phyloP scores from a whole-genome alignment of 2,797 vertebrate genomes.

The Bovichtus variegatus region DNA sequence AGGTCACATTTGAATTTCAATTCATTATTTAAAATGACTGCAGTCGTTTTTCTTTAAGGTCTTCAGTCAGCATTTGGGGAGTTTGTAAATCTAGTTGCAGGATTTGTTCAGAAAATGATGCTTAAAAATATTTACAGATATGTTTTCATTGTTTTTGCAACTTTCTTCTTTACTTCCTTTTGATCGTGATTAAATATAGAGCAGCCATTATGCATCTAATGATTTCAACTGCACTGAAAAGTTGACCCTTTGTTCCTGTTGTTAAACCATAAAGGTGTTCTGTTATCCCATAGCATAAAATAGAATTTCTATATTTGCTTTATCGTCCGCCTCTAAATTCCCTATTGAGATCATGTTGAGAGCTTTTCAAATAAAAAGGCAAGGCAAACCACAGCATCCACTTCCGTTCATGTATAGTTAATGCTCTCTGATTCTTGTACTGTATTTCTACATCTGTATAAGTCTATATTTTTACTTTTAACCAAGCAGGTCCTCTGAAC shows the following conservation, averaged over 20 bases:
- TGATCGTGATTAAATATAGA: not conserved
- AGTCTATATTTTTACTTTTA: slow-evolving; percentile 73
- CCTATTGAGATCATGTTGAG: slow-evolving; percentile 76
- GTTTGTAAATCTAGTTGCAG: not conserved
- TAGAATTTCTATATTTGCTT: slow-evolving; percentile 71
- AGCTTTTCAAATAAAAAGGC: slow-evolving; percentile 70
- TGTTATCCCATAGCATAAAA: slow-evolving; percentile 43
- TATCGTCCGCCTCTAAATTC: slow-evolving; percentile 65
- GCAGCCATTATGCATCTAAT: not conserved
- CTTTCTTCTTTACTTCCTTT: not conserved
- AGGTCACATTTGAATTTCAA: slow-evolving; percentile 11
- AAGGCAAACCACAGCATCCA: slow-evolving; percentile 66
- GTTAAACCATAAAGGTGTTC: slow-evolving; percentile 23
- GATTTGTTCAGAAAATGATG: too few relatives aligned
- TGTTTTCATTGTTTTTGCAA: not conserved
- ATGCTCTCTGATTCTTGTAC: slow-evolving; percentile 73
- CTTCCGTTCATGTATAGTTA: slow-evolving; percentile 80
- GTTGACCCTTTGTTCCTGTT: not conserved
- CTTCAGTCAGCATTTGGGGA: not conserved
- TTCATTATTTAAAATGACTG: slow-evolving; percentile 20
- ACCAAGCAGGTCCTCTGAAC: slow-evolving; percentile 60
- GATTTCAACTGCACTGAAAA: not conserved
- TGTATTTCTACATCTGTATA: slow-evolving; percentile 80
- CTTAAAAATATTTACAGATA: not conserved
- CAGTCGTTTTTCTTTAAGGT: not conserved